Evolutionary conservation across 2,113 vertebrate species (phyloP).

Genomic region (Prolemur simus): DNA sequence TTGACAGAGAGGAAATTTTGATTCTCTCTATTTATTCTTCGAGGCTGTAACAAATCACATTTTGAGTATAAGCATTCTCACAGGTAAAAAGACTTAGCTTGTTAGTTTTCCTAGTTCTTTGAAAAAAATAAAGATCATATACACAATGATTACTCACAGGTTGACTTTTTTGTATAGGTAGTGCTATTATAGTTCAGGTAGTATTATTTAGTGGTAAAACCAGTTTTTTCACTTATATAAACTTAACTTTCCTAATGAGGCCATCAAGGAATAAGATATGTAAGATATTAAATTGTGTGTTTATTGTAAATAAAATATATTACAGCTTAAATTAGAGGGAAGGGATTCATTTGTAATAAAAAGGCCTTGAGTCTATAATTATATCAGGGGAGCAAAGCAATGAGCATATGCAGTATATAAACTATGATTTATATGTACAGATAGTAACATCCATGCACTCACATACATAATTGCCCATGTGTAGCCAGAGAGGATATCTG

Average conservation of each 20-base stretch:
- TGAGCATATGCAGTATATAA: background rate
- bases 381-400: background rate
- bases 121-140: background rate
- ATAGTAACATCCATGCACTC: rapidly evolving
- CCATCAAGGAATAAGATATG: background rate
- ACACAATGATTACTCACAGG: background rate
- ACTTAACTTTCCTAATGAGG: background rate
- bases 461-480: background rate
- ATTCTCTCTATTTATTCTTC: background rate
- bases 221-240: background rate
- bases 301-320: background rate
- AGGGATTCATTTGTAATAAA: background rate
- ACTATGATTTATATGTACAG: background rate
- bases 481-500: background rate
- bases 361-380: background rate
- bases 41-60: background rate
- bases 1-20: background rate
- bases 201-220: background rate
- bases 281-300: background rate
- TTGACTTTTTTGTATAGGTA: background rate
- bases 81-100: background rate
- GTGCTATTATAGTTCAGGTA: background rate
- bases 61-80: background rate
- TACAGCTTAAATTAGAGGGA: background rate
- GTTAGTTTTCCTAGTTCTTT: background rate